These are phyloP conservation scores for Lamellibrachia satsuma DNA, from an alignment of 2,888 invertebrate species.

Conservation along the genomic window DNA sequence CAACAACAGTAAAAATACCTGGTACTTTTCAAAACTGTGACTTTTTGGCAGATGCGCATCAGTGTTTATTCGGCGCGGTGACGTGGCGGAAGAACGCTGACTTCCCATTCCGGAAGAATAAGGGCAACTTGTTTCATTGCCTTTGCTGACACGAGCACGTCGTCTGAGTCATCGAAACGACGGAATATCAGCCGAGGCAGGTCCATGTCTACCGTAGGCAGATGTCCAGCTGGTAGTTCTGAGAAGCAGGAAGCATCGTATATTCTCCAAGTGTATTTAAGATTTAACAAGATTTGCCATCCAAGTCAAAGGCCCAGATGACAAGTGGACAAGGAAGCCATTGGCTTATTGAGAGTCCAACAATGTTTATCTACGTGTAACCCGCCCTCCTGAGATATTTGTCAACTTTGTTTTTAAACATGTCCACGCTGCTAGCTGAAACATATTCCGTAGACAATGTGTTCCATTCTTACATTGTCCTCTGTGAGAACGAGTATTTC, in stretches of 20 bases:
- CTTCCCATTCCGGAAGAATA: constrained; percentile 92
- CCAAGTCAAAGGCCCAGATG: constrained; percentile 68
- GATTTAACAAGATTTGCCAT: no score
- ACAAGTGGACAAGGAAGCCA: no score
- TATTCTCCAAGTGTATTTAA: constrained; percentile 69
- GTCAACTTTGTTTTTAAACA: no score
- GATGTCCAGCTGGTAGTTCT: constrained; percentile 93
- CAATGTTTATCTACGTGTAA: no score
- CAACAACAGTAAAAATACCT: constrained; percentile 2
- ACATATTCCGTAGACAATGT: no score
- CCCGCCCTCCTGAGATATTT: no score
- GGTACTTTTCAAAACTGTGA: constrained; percentile 81
- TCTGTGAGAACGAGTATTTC: no score
- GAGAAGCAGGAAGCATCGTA: constrained; percentile 77
- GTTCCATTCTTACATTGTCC: no score
- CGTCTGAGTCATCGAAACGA: neutral
- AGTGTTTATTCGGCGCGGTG: constrained; percentile 90
- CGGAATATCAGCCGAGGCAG: constrained; percentile 76
- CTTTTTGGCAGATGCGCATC: constrained; percentile 89
- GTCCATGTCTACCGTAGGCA: constrained; percentile 92
- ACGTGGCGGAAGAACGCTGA: constrained; percentile 94
- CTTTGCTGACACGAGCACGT: constrained; percentile 74
- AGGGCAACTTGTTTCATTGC: constrained; percentile 75
- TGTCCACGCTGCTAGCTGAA: no score
- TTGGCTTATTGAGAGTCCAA: no score